Conservation (phyloP, 2,797 vertebrate genomes). For the Scolopax rusticola region DNA sequence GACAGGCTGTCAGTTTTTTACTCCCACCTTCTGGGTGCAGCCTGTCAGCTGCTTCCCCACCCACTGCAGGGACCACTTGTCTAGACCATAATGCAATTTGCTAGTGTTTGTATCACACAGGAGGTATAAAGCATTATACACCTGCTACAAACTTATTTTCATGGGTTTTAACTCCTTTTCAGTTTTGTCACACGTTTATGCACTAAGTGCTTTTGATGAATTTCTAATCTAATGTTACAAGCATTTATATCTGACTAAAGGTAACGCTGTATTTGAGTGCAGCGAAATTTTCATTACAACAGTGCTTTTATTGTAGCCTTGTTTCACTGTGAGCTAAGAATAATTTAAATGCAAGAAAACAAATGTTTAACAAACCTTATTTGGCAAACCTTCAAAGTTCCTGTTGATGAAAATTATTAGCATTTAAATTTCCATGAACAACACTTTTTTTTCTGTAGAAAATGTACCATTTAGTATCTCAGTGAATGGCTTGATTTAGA, state of each 20-base stretch:
- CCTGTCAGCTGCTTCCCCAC: too few species aligned
- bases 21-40: neutral
- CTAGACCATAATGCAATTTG: neutral
- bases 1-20: neutral
- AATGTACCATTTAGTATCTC: neutral
- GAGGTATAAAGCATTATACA: neutral
- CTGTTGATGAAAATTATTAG: slow-evolving; percentile 25
- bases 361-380: slow-evolving; percentile 7
- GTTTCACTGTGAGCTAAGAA: neutral
- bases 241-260: neutral
- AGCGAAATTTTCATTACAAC: neutral
- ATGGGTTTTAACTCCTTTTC: neutral
- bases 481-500: neutral
- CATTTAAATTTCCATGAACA: neutral
- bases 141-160: neutral
- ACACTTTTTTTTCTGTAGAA: neutral
- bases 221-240: neutral
- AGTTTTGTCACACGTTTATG: neutral
- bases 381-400: slow-evolving; percentile 45
- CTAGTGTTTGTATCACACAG: neutral
- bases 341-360: neutral
- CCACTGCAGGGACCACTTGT: too few species aligned
- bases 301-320: neutral
- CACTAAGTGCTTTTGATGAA: slow-evolving; percentile 1
- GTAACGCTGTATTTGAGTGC: neutral